Evolutionary conservation across 2,888 invertebrate species (phyloP), one percentile per base, ranked within the genome.

Genomic region (Drosophila mimetica): DNA sequence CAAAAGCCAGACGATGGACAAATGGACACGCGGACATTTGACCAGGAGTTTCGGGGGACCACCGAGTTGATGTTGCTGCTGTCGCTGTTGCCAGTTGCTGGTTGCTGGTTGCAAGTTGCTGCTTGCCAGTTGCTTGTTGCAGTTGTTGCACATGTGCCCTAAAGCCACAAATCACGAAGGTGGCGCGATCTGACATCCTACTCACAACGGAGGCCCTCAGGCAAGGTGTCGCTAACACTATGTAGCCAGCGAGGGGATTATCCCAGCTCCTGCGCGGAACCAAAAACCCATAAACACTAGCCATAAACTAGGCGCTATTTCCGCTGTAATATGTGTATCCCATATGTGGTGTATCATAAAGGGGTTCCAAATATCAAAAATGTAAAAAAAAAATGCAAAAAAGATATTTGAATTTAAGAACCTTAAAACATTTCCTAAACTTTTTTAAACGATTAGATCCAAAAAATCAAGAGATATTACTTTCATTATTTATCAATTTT

Each of bases 91-190:
- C 42, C 13, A 9, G 30, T 59, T 36, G 46, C 36, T 18, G 0
- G 30, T 44, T 28, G 59, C 44, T 47, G 1, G 25, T 36, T 28
- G 59, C 44, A 41, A 1, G 25, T 36, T 36, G 34, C 59, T 28
- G 9, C 41, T 42, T 42, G 53, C 53, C 53, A 22, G 54, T 36
- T 70, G 55, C 48, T 16, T n/a, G 37, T 44, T 60, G 58, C 59
- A 13, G 34, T 60, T 69, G 69, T 42, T 61, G 61, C 83, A 87
- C 71, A 88, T 83, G 58, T 82, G 83, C 86, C 84, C 84, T 69
- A 50, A 79, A 74, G 86, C 77, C 80, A 79, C 86, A 88, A 86
- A 84, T 84, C 84, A 84, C 88, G 88, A 84, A 86, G 84, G 88
- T 84, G 88, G 75, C 86, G 84, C 79, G 71, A 77, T 85, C 85